These are phyloP conservation scores for Crambe crambe DNA, from an alignment of 37 sponge, comb jelly and placozoan genomes.

Conservation along the genomic window DNA sequence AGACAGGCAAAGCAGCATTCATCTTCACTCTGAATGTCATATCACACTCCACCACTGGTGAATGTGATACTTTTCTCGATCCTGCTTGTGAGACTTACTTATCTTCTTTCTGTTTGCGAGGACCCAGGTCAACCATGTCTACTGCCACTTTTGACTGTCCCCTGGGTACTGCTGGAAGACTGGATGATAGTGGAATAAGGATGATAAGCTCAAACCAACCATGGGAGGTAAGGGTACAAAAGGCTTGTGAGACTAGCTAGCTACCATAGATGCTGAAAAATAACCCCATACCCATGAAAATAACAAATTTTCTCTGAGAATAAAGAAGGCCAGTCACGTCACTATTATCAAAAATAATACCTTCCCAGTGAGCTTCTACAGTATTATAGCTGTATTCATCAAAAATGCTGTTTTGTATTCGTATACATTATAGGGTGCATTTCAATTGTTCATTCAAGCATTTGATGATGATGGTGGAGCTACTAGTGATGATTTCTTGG, in stretches of 20 bases:
- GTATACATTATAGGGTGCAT: slow-evolving; percentile 20
- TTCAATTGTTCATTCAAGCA: slow-evolving; percentile 24
- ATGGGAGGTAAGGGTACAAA: neutral
- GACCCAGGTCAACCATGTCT: too few species aligned
- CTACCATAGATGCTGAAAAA: too few species aligned
- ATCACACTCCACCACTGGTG: slow-evolving; percentile 7
- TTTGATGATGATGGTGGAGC: neutral
- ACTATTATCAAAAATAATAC: too few species aligned
- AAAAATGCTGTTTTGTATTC: too few species aligned
- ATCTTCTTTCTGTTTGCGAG: neutral
- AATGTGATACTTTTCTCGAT: slow-evolving; percentile 17
- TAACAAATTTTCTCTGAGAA: too few species aligned
- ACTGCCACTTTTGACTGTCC: slow-evolving; percentile 7
- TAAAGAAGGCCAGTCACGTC: too few species aligned
- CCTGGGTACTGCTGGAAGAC: neutral
- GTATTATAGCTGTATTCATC: too few species aligned
- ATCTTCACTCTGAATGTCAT: neutral
- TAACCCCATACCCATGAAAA: too few species aligned
- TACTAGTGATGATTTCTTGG: neutral
- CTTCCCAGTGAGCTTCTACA: too few species aligned
- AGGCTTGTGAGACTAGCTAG: too few species aligned
- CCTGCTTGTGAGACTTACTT: too few species aligned
- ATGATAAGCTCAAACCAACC: neutral
- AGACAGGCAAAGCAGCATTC: neutral
- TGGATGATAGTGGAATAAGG: neutral